These are phyloP conservation scores for Diceros bicornis DNA, from an alignment of 2,797 vertebrate species.

Conservation along the genomic window DNA sequence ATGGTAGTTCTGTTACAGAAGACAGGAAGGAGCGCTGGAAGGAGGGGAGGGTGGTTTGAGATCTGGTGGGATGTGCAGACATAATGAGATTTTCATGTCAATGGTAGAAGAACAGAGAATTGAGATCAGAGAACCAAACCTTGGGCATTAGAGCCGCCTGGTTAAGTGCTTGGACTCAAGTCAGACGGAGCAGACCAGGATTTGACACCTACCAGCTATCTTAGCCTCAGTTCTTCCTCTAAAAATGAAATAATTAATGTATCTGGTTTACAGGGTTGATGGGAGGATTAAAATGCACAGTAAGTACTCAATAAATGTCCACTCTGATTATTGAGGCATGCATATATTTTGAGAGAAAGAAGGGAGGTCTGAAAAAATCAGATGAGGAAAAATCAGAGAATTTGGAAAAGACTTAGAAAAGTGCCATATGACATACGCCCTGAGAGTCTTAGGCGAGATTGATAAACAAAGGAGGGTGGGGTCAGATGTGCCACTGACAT, in stretches of 20 bases:
- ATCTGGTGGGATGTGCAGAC: neutral
- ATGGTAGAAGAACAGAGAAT: accelerated
- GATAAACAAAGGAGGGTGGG: neutral
- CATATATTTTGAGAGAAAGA: neutral
- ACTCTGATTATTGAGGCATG: neutral
- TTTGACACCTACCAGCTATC: neutral
- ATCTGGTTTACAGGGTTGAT: neutral
- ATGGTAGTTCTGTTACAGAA: neutral
- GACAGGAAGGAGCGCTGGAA: neutral
- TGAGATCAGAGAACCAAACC: neutral
- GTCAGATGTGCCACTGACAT: neutral
- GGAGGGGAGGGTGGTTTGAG: neutral
- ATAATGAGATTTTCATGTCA: neutral
- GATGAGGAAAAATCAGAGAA: neutral
- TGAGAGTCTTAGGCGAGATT: neutral
- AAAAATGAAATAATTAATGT: neutral
- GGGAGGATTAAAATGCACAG: neutral
- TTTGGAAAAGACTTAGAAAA: constrained; percentile 29
- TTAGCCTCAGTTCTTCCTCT: neutral
- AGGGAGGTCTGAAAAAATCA: neutral
- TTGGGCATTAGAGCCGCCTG: neutral
- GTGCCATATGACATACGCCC: neutral
- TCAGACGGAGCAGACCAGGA: neutral
- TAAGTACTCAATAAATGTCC: neutral
- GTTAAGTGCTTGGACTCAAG: neutral